A percentile compares a stretch with the other conserved stretches of the same genome.
Conservation (phyloP, 2,113 vertebrate genomes). For the Platysteira castanea region DNA sequence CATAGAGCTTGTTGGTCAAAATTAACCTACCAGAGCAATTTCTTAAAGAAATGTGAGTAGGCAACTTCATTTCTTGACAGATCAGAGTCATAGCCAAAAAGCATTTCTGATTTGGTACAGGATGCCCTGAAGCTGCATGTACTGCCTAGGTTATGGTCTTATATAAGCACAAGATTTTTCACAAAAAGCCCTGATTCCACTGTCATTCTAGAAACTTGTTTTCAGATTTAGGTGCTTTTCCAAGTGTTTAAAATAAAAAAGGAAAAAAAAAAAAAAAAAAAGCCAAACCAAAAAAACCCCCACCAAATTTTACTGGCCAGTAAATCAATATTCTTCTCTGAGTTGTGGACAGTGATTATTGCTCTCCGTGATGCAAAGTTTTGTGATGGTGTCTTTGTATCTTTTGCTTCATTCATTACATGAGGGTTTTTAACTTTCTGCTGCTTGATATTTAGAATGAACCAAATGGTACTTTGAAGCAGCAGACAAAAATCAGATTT, state of each 20-base stretch:
- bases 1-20: neutral
- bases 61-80: neutral
- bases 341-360: neutral
- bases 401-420: neutral
- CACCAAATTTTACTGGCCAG: neutral
- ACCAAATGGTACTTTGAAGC: slow-evolving; percentile 30
- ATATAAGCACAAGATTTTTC: neutral
- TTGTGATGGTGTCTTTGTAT: neutral
- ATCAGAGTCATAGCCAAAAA: neutral
- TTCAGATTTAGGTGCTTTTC: neutral
- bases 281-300: neutral
- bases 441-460: slow-evolving; percentile 55
- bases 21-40: neutral
- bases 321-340: neutral
- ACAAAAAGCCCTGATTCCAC: neutral
- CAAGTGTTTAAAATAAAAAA: neutral
- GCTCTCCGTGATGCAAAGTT: neutral
- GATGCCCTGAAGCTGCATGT: neutral
- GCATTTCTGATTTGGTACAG: neutral
- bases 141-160: neutral
- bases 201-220: neutral
- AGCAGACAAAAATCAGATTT: slow-evolving; percentile 35
- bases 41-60: neutral
- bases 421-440: neutral
- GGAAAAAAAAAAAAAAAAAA: neutral